phyloP scores from a whole-genome alignment of 1,140 invertebrate species.

The Pseudomyrmex gracilis region DNA sequence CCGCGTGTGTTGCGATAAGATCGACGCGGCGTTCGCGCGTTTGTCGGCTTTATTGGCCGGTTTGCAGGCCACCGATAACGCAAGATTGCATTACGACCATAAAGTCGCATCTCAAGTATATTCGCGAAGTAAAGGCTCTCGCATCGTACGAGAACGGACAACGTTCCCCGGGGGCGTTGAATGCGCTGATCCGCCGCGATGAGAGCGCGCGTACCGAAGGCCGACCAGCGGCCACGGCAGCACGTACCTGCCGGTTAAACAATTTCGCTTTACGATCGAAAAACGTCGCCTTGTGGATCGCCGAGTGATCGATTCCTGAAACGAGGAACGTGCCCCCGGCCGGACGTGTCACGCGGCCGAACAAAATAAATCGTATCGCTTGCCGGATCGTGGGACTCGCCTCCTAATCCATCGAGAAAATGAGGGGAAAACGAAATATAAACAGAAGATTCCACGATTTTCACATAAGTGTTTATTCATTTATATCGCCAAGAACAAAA shows the following conservation, averaged over 20 bases:
- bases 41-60: slow-evolving; percentile 75
- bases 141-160: slow-evolving; percentile 26
- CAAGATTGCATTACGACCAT: slow-evolving; percentile 75
- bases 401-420: slow-evolving; percentile 24
- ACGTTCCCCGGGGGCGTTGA: slow-evolving; percentile 20
- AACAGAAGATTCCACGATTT: too few relatives aligned
- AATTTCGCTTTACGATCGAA: slow-evolving; percentile 73
- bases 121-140: slow-evolving; percentile 62
- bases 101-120: slow-evolving; percentile 67
- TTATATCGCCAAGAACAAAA: too few relatives aligned
- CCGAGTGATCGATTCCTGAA: slow-evolving; percentile 55
- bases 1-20: slow-evolving; percentile 69
- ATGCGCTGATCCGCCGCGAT: slow-evolving; percentile 43
- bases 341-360: background rate
- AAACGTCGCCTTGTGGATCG: slow-evolving; percentile 47
- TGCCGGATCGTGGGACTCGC: slow-evolving; percentile 17
- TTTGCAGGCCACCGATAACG: slow-evolving; percentile 74
- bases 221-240: slow-evolving; percentile 52
- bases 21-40: slow-evolving; percentile 64
- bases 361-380: slow-evolving; percentile 41
- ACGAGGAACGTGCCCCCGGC: slow-evolving; percentile 19
- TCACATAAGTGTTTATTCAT: too few relatives aligned
- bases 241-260: slow-evolving; percentile 63
- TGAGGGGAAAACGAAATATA: too few relatives aligned
- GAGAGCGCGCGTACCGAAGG: slow-evolving; percentile 27